Percentiles rank a stretch among this genome's conserved stretches.
Evolutionary conservation across 2,797 vertebrate species (phyloP).

Genomic region (Macropus fuliginosus): DNA sequence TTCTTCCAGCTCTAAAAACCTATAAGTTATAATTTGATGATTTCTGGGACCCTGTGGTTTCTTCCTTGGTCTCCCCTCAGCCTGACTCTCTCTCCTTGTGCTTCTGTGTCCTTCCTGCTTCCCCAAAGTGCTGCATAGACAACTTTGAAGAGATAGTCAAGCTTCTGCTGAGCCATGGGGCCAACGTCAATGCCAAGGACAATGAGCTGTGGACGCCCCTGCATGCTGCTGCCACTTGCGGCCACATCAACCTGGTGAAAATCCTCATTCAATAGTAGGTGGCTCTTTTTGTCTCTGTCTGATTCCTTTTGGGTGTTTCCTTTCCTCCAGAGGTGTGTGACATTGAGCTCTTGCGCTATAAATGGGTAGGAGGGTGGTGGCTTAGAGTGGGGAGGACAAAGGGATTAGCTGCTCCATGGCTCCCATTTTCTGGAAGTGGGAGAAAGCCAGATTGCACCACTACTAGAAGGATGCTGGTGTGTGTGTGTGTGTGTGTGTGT

Average conservation of each 20-base stretch:
- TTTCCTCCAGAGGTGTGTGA: neutral
- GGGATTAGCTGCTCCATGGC: neutral
- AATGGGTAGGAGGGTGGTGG: neutral
- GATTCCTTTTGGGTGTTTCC: neutral
- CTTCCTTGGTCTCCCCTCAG: neutral
- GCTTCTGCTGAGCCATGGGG: conserved; percentile 92
- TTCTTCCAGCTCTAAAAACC: neutral
- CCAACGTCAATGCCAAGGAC: conserved; percentile 95
- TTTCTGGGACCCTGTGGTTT: neutral
- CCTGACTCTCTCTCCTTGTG: conserved; percentile 35
- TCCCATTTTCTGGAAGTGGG: neutral
- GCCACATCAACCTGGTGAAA: conserved; percentile 95
- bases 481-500: neutral
- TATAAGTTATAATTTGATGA: neutral
- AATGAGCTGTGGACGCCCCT: conserved; percentile 98
- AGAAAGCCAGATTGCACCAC: neutral
- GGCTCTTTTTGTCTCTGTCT: conserved; percentile 24
- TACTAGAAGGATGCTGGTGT: neutral
- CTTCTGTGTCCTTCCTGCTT: conserved; percentile 25
- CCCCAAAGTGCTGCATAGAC: conserved; percentile 94
- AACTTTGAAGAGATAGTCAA: conserved; percentile 98
- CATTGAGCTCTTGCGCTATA: neutral
- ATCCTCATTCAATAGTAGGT: conserved; percentile 96
- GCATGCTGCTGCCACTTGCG: conserved; percentile 96
- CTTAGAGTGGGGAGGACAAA: neutral